Evolutionary conservation across 2,888 invertebrate genomes (phyloP), one percentile per base, ranked within the genome.

Genomic region (Cheilosia soror): DNA sequence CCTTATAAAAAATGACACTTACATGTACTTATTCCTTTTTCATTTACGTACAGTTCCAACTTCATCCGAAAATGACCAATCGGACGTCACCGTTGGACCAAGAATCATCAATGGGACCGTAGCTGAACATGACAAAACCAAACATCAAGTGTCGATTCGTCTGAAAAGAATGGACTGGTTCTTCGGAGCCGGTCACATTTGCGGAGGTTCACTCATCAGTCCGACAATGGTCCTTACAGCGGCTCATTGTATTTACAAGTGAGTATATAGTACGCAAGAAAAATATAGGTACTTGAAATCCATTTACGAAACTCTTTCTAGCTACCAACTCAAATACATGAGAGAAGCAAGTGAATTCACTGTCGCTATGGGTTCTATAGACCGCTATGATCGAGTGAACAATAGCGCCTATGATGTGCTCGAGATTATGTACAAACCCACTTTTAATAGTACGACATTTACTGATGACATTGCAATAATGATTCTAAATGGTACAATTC

Each of bases 171-270:
- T 89, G 65, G 89, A 88, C 6, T 89, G 88, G 68, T 90, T 87
- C 75, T 91, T 89, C 75, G 91, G 92, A 1, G 88, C 88, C 0
- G 92, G 92, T 0, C 92, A 92, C 83, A 84, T 91, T 15, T 91
- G 91, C 60, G 91, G 91, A 1, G 91, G 90, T 2, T 76, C 90
- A 0, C 80, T 91, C 40, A 89, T 91, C 60, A 83, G 81, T 0
- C 78, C 88, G 3, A 89, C 89, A n/a, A 57, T 86, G 4, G 87
- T 89, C 7, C 65, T 89, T 4, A 89, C 89, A 7, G 87, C 89
- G 13, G 88, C 88, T 4, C 89, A 89, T 51, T 89, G 89, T 55
- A 63, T 89, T 51, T 88, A 88, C 81, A 87, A 88, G 89, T 89
- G 69, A 75, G 86, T 87, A n/a, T n/a, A n/a, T n/a, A 0, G 86